Base-by-base conservation (phyloP, 2,888 invertebrate genomes). In the Dusona sp. region DNA sequence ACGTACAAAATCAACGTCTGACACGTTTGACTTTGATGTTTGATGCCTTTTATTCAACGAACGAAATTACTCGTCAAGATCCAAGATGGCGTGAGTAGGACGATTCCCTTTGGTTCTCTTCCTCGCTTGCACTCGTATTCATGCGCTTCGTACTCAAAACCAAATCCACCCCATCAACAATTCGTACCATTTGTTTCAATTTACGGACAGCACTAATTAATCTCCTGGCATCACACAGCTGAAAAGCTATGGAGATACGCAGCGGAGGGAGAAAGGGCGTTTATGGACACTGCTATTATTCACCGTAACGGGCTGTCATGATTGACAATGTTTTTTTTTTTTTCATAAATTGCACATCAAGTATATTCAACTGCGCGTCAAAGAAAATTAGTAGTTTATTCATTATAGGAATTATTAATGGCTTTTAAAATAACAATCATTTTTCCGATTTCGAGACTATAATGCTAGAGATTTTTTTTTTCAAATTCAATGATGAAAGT, bases 131-230 rank as follows among this genome's bases (percentile, higher is more conserved):
- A 45, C 64, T 64, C 13, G 16, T 45, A 19, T 54, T 77, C 45
- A 54, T 73, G 75, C 57, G 29, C 74, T 68, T 33, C 36, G 42
- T 51, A 22, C 67, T 33, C 33, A 67, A 67, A 81, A 67, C 74
- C 42, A 67, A 42, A 48, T 36, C n/a, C 74, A 45, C 74, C 75
- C 51, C 75, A 72, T 51, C 68, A 77, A 77, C 79, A 88, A 38
- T 89, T 89, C 89, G 88, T 88, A 3, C 94, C 94, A 95, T 95
- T 95, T 95, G 94, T 95, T 95, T 95, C 95, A 95, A 95, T 95
- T 94, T 94, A 94, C 93, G 92, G 90, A 92, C 92, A 90, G 91
- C 89, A 90, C 92, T 93, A 93, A 93, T 93, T 93, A 91, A 91
- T 88, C 89, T 64, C 65, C 75, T 54, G 54, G 86, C 82, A 89